Evolutionary conservation across 2,113 vertebrate genomes (phyloP), one percentile per base, ranked within the genome.

Genomic region (Pelvicachromis taeniatus): DNA sequence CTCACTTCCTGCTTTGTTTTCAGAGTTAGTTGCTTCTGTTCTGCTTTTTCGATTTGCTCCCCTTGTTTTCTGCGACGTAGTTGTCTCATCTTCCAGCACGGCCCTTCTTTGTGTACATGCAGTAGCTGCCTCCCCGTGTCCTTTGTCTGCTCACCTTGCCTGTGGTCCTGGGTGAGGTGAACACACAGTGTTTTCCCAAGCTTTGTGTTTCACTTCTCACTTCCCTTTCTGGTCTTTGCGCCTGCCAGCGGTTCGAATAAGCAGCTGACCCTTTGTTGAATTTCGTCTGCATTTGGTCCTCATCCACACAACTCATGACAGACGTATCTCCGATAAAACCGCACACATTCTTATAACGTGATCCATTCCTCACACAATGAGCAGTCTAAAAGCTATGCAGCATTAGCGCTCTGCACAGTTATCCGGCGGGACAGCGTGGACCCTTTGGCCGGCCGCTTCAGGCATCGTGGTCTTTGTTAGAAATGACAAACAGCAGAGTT

Each of bases 371-470:
- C 19, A 48, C 42, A 7, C 38, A 0, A 0, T 11, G 9, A 0
- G 5, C 0, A 73, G 5, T 45, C 0, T 19, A 11, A 7, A 29
- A 16, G 4, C 11, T 19, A 29, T 0, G 0, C 21, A 70, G 7
- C 16, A 26, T 16, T 70, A 26, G 38, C 21, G 1, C 17, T 48
- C 5, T 73, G 40, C 23, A 73, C 23, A 48, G 0, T 48, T 48
- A 42, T 19, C 40, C 40, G 3, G 21, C 0, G 2, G 65, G 40
- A 1, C 65, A 48, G 68, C 19, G 12, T 48, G 9, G 4, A 73
- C 40, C 23, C 68, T 73, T 48, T 73, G 42, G 68, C 9, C 16
- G 16, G 23, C 23, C 48, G 23, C 14, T 73, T 48, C 23, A 0
- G 0, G 5, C 42, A 73, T 48, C 40, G 6, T 29, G 42, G 16